Evolutionary conservation across 2,888 invertebrate genomes (phyloP), one percentile per base, ranked within the genome.

Genomic region (Andrena trimmerana): DNA sequence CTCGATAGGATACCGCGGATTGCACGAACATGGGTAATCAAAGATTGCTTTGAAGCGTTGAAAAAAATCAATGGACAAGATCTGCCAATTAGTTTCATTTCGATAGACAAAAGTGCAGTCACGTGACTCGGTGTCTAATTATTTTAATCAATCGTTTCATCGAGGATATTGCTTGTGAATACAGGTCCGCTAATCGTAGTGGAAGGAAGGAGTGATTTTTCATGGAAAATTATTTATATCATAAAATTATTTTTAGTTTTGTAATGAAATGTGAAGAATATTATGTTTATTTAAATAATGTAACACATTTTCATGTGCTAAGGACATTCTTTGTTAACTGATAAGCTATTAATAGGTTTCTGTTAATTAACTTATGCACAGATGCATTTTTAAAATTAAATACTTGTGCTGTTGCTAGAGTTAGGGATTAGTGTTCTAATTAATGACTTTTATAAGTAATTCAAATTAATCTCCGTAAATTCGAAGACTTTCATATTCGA

Each of bases 1-100:
- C 57, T 72, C 70, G 59, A 83, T 50, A 50, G 29, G 62, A 16
- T 67, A 72, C 54, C 54, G 48, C 31, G 66, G 66, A 50, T 63
- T n/a, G 29, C 24, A 36, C 33, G 24, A 16, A 69, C 20, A 42
- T 33, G 59, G 48, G n/a, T 20, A 48, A 48, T 33, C 42, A 63
- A 36, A 10, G 36, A 42, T 63, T 33, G 5, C 63, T 24, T 63
- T n/a, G 13, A 27, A 42, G 60, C 27, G 33, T 42, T 36, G 29
- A 31, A 42, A 60, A 59, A 16, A 42, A 36, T 27, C 24, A 6
- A 42, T 59, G 7, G 13, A 8, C 2, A 29, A 29, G 42, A 57
- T 57, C 42, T 59, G 62, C 54, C 33, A 27, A 31, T 33, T 54
- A 54, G 16, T 33, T 24, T 33, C 16, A 54, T 33, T 16, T 33